Evolutionary conservation across 2,113 vertebrate species (phyloP).

Genomic region (Puntigrus tetrazona): DNA sequence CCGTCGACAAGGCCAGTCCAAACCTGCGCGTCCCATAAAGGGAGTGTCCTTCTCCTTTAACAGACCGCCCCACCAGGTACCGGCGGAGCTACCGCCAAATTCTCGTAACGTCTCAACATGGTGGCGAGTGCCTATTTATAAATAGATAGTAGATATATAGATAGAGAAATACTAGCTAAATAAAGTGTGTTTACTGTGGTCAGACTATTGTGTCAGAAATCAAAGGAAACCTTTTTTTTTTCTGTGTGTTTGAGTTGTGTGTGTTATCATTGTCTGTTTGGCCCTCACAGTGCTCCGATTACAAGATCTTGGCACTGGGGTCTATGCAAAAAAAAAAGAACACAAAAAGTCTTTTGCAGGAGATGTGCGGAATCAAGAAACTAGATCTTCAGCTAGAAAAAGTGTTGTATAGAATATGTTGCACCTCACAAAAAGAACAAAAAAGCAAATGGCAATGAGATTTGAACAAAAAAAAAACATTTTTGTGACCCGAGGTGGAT

Average conservation of each 20-base stretch:
- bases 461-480: not conserved
- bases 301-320: slow-evolving; percentile 31
- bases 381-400: not conserved
- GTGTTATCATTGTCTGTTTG: slow-evolving; percentile 27
- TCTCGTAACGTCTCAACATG: slow-evolving; percentile 65
- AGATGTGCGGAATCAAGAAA: not conserved
- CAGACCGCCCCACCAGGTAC: slow-evolving; percentile 50
- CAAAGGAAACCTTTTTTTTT: not conserved
- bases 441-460: slow-evolving; percentile 56
- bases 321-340: slow-evolving; percentile 41
- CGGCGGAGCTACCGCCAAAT: slow-evolving; percentile 46
- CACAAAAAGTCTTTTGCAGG: not conserved
- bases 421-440: slow-evolving; percentile 60
- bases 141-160: slow-evolving; percentile 58
- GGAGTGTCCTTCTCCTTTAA: slow-evolving; percentile 61
- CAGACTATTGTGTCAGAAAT: slow-evolving; percentile 65
- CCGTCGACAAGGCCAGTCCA: not conserved
- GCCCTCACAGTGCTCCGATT: slow-evolving; percentile 1
- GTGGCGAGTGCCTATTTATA: slow-evolving; percentile 76
- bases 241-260: slow-evolving; percentile 4
- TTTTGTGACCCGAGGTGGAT: not conserved
- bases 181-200: slow-evolving; percentile 73
- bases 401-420: slow-evolving; percentile 41
- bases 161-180: slow-evolving; percentile 73
- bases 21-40: slow-evolving; percentile 31